These are phyloP conservation scores for Synergus laeviventris DNA, from an alignment of 2,888 invertebrate genomes.

Conservation along the genomic window DNA sequence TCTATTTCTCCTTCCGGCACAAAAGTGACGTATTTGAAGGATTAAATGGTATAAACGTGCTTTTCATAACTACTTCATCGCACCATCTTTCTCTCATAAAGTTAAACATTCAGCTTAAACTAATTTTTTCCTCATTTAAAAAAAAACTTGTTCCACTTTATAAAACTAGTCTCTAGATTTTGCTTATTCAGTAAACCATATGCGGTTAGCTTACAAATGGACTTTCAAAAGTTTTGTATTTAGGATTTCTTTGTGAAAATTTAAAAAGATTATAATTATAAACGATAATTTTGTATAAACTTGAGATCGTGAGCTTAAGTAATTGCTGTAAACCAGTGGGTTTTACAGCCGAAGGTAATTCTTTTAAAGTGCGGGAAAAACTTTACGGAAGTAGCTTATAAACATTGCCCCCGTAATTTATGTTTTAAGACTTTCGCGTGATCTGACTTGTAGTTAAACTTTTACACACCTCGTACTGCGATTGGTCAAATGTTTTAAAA, in stretches of 20 bases:
- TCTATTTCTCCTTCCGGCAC: not conserved
- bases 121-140: not conserved
- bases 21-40: slow-evolving; percentile 11
- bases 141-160: not conserved
- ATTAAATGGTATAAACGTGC: not conserved
- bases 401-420: slow-evolving; percentile 31
- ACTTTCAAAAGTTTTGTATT: not conserved
- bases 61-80: not conserved
- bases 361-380: slow-evolving; percentile 32
- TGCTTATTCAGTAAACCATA: not conserved
- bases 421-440: slow-evolving; percentile 41
- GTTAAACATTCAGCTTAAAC: not conserved
- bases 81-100: slow-evolving; percentile 11
- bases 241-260: not conserved
- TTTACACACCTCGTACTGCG: slow-evolving; percentile 47
- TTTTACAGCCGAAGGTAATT: slow-evolving; percentile 27
- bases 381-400: slow-evolving; percentile 38
- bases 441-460: slow-evolving; percentile 48
- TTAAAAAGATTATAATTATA: slow-evolving; percentile 1
- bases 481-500: slow-evolving; percentile 43
- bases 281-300: not conserved
- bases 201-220: not conserved
- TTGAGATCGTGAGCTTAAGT: not conserved
- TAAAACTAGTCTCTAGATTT: not conserved
- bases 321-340: not conserved